Base-by-base conservation (phyloP, 2,113 vertebrate species). In the Neotragus moschatus region DNA sequence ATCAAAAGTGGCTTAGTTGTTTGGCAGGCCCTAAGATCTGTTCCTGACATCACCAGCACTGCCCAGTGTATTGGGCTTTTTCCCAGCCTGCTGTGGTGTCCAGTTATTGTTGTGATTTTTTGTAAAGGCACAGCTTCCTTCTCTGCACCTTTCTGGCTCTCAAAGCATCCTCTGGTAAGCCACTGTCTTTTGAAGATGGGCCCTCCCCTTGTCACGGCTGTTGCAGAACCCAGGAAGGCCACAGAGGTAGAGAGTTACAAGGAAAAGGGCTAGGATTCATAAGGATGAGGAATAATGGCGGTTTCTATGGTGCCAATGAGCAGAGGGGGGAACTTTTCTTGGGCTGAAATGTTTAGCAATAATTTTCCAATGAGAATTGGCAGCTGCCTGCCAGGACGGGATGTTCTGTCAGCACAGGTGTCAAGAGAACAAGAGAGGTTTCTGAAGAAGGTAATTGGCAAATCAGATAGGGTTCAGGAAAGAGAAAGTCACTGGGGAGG, bases 361-460 rank as follows among this genome's bases (percentile, higher is more conserved):
- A 77, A 96, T 94, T 93, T 98, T 92, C 95, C 97, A 93, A 30
- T 96, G 97, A 96, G 95, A 96, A 92, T 51, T 97, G 96, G 96
- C 97, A 98, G 94, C 36, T 93, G 94, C 79, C 79, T 91, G 97
- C 92, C 85, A 55, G 94, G 60, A 63, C 0, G 4, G 53, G 77
- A 88, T 97, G 86, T 95, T 92, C 63, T 91, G 96, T 97, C 97
- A 96, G 91, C 93, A 95, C 17, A 75, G 92, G 80, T 89, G 90
- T 97, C 95, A 96, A 96, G 96, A 90, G 97, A 43, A 90, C 9
- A 8, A 47, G 73, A 84, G 12, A 66, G 51, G 47, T 55, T 95
- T 96, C 88, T 90, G 97, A 86, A 97, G 84, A 79, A 93, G 97
- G 96, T 88, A 97, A 98, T 7, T 97, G 87, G 61, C 55, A 95